Base-by-base conservation (phyloP, 2,888 invertebrate genomes). In the Kuschelorhynchus macadamiae region DNA sequence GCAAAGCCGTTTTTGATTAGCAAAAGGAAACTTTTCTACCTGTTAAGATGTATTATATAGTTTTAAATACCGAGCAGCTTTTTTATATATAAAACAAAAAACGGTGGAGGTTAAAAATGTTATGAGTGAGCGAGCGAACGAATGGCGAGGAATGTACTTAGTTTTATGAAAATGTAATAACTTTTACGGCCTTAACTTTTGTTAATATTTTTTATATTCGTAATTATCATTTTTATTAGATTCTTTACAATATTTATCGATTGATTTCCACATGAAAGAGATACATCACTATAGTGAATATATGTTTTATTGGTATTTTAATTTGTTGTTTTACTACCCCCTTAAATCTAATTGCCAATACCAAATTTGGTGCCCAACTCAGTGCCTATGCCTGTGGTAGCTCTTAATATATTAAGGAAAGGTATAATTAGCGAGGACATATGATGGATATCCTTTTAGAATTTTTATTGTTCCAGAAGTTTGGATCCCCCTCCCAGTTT, bases 201-300 rank as follows among this genome's bases (percentile, higher is more conserved):
- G 72, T 74, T 78, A 78, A 79, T 80, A 80, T 81, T 81, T 81
- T 81, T 79, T 81, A 80, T 81, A 79, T 71, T 75, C 79, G 79
- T 80, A 81, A 79, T 81, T 81, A 81, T 79, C 79, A 78, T 78
- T 78, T 80, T 80, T 80, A 78, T 78, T 77, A 76, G 74, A 75
- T 72, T 69, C 21, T 9, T 56, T 73, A 73, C 77, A 79, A 80
- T 81, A 80, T 81, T 80, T 80, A 79, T 81, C 61, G 72, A 71
- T 76, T 16, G 74, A 75, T 77, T 50, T 77, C 74, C 78, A 79
- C 78, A 75, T 77, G 77, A 25, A 25, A 79, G 78, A 77, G 74
- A 77, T 74, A 79, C 80, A 81, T 81, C 80, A 80, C 80, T 75
- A 71, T 70, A 80, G 75, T 79, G 75, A 79, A 79, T 80, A 78